A percentile compares a stretch with the other conserved stretches of the same genome.
These are phyloP conservation scores for Acromyrmex charruanus DNA, from an alignment of 1,140 invertebrate genomes.

Conservation along the genomic window DNA sequence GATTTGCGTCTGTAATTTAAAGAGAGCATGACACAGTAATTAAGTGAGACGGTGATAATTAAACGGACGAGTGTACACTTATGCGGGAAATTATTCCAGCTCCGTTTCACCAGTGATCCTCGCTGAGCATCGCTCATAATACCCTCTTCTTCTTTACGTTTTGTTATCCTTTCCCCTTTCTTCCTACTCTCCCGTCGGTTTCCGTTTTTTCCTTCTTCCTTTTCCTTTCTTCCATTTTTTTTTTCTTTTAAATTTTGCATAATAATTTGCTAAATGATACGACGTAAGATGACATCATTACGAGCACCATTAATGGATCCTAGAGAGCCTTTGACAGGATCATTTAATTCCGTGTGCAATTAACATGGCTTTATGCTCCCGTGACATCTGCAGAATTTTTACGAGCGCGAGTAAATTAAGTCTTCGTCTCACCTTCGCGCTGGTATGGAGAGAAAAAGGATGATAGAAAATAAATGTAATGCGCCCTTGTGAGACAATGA, in stretches of 20 bases:
- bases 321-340: slow-evolving; percentile 33
- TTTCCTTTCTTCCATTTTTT: not conserved
- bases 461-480: not conserved
- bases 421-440: not conserved
- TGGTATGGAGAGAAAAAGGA: not conserved
- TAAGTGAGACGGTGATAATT: slow-evolving; percentile 52
- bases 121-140: not conserved
- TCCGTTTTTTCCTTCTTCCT: not conserved
- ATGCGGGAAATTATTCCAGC: slow-evolving; percentile 32
- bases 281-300: slow-evolving; percentile 21
- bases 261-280: not conserved
- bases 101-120: slow-evolving; percentile 6
- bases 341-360: slow-evolving; percentile 36
- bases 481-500: not conserved
- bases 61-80: slow-evolving; percentile 42
- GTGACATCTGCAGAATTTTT: slow-evolving; percentile 49
- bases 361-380: slow-evolving; percentile 29
- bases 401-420: slow-evolving; percentile 44
- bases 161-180: not conserved
- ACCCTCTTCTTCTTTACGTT: not conserved
- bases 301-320: slow-evolving; percentile 32
- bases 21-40: slow-evolving; percentile 38
- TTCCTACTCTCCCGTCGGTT: too few species aligned
- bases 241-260: not conserved
- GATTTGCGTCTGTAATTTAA: slow-evolving; percentile 38